A percentile compares a stretch with the other conserved stretches of the same genome.
These are phyloP conservation scores for Verasper variegatus DNA, from an alignment of 2,113 vertebrate genomes.

Conservation along the genomic window DNA sequence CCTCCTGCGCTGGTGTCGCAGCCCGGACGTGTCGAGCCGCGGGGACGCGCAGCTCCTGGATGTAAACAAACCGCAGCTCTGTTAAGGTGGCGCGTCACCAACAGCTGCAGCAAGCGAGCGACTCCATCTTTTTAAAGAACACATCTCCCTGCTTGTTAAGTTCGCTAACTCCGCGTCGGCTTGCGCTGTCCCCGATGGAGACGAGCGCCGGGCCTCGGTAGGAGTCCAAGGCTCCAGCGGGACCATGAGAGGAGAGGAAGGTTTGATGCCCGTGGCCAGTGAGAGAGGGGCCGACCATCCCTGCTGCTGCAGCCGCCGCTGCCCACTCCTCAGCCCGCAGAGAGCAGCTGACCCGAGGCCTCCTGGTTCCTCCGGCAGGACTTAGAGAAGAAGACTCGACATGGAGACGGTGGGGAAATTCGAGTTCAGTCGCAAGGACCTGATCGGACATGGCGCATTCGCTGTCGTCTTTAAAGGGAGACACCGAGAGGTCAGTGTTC, in stretches of 20 bases:
- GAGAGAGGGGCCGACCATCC: slow-evolving; percentile 73
- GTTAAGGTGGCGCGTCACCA: slow-evolving; percentile 76
- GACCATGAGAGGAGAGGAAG: slow-evolving; percentile 83
- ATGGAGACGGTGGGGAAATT: slow-evolving; percentile 97
- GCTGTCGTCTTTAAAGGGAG: slow-evolving; percentile 97
- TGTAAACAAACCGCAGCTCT: slow-evolving; percentile 79
- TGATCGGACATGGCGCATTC: slow-evolving; percentile 97
- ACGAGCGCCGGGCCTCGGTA: slow-evolving; percentile 18
- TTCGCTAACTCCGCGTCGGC: slow-evolving; percentile 25
- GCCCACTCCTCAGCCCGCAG: slow-evolving; percentile 69
- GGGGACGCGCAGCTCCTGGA: slow-evolving; percentile 6
- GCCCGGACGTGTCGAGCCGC: no score
- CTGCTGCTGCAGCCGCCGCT: slow-evolving; percentile 74
- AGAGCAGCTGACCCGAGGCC: slow-evolving; percentile 63
- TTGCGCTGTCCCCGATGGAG: slow-evolving; percentile 42
- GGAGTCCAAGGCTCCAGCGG: slow-evolving; percentile 52
- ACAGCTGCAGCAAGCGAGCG: slow-evolving; percentile 13
- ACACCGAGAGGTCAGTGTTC: slow-evolving; percentile 88
- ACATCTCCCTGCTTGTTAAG: not conserved
- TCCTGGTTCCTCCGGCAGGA: slow-evolving; percentile 32
- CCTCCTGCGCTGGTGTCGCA: not conserved
- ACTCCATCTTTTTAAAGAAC: no score
- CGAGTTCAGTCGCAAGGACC: slow-evolving; percentile 96
- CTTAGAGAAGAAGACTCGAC: slow-evolving; percentile 18
- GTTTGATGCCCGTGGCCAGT: slow-evolving; percentile 79